These are phyloP conservation scores for Jacana jacana DNA, from an alignment of 2,113 vertebrate species.

Conservation along the genomic window DNA sequence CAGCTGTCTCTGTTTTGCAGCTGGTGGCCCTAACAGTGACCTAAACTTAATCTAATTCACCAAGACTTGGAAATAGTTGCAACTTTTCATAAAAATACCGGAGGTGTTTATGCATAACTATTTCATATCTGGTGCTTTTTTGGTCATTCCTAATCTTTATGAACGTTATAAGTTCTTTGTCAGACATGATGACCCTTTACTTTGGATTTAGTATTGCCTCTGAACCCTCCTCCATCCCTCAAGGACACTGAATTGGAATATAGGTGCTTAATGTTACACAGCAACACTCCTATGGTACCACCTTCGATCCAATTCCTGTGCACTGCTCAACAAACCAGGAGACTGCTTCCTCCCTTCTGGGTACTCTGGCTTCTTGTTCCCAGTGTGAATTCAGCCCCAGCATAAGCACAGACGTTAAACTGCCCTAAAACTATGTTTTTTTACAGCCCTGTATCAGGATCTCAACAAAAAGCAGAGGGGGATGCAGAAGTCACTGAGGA, in stretches of 20 bases:
- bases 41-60: conserved; percentile 1
- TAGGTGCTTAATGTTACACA: not conserved
- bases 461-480: not conserved
- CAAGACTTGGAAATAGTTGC: not conserved
- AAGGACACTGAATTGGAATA: not conserved
- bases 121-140: not conserved
- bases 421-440: not conserved
- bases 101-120: not conserved
- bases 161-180: not conserved
- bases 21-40: not conserved
- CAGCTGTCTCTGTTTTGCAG: conserved; percentile 30
- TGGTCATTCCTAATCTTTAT: not conserved
- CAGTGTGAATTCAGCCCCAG: not conserved
- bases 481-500: not conserved
- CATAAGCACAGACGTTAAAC: not conserved
- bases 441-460: not conserved
- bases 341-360: not conserved
- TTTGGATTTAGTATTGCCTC: not conserved
- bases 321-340: not conserved
- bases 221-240: not conserved
- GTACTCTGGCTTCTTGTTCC: not conserved
- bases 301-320: not conserved
- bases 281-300: not conserved
- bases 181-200: not conserved
- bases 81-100: not conserved